Base-by-base conservation (phyloP, 2,113 vertebrate species). In the Bubo blakistoni region DNA sequence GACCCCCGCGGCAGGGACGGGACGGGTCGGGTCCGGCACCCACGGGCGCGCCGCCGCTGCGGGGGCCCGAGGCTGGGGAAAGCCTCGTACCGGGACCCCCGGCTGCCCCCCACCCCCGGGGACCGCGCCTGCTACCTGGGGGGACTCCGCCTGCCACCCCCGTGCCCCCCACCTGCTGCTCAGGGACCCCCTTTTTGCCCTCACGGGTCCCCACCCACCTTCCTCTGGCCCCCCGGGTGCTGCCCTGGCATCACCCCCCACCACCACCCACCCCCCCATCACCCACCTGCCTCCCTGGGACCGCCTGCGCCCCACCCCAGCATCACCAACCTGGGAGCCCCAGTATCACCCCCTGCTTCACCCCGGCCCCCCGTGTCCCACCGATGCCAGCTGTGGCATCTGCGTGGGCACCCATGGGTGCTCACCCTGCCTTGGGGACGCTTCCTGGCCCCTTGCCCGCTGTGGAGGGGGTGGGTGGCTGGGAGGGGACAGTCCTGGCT, bases 391-490 rank as follows among this genome's bases (percentile, higher is more conserved):
- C 72, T 16, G 34, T 13, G 38, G 29, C 42, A 14, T 3, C 21
- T 36, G 20, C 3, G 10, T 34, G 74, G 34, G 86, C 74, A 69
- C 67, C 74, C 54, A 2, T 15, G 73, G 81, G 61, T 34, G 73
- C 86, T 67, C 61, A 0, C n/a, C 65, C 46, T 61, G 13, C 40
- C 16, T 4, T 1, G 5, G 36, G 62, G 42, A 11, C 0, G 6
- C 24, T 46, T 51, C 29, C 29, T 54, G 46, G 14, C 34, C 34
- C 66, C 24, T 46, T 24, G 1, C 18, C 58, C 57, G 4, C 1
- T 0, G 4, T 3, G 13, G 42, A 47, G 47, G 62, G 69, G 47
- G 3, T 0, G 18, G 54, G 47, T 6, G 61, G 62, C 34, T 0
- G 10, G 40, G 47, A 32, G 55, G 47, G 69, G 34, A 52, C 17